Conservation (phyloP, 2,888 invertebrate species). For the Eubasilissa splendida region DNA sequence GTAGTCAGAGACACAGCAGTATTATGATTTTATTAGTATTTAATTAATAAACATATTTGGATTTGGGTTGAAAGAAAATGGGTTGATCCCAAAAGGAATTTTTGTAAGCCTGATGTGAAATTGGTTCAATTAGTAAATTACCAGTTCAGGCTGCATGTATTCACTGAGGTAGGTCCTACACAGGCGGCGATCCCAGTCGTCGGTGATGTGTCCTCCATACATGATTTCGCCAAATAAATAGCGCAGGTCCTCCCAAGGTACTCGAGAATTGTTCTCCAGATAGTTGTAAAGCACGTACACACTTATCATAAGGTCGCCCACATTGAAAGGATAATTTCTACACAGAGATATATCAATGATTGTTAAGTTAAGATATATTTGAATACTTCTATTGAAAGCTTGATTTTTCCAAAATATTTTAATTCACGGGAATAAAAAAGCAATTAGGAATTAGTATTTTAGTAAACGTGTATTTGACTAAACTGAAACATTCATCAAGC, state of each 20-base stretch:
- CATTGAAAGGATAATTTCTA: constrained; percentile 83
- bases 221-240: constrained; percentile 97
- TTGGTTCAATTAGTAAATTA: constrained; percentile 61
- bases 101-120: too few relatives aligned
- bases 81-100: too few relatives aligned
- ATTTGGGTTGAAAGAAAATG: too few relatives aligned
- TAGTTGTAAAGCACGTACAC: constrained; percentile 93
- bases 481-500: too few relatives aligned
- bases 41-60: too few relatives aligned
- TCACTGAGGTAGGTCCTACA: constrained; percentile 90
- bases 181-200: constrained; percentile 94
- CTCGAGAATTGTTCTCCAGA: constrained; percentile 87
- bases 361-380: too few relatives aligned
- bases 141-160: constrained; percentile 89
- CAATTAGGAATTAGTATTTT: too few relatives aligned
- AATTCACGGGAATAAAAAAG: not conserved
- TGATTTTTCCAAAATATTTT: constrained; percentile 3
- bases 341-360: constrained; percentile 55
- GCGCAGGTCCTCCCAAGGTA: constrained; percentile 95
- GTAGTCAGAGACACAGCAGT: too few relatives aligned
- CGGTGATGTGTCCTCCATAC: constrained; percentile 98
- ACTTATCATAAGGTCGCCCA: constrained; percentile 93
- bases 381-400: too few relatives aligned
- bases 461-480: too few relatives aligned
- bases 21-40: too few relatives aligned